phyloP scores from a whole-genome alignment of 2,888 invertebrate species.

The Steromphala cineraria region DNA sequence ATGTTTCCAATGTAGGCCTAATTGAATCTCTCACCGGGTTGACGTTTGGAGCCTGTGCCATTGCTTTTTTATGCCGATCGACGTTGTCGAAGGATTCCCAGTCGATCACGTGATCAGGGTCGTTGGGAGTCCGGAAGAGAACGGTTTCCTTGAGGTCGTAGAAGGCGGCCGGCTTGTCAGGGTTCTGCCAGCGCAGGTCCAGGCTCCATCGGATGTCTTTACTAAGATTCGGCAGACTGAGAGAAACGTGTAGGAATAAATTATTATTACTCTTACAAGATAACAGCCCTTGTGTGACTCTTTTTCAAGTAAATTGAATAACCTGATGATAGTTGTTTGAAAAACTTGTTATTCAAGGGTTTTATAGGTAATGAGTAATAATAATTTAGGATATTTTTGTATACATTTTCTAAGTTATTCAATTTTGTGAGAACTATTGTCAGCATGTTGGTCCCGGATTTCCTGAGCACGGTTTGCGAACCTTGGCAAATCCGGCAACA shows the following conservation, averaged over 20 bases:
- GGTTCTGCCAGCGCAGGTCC: slow-evolving; percentile 66
- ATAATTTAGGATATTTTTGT: no score
- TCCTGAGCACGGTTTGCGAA: no score
- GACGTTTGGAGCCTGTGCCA: neutral
- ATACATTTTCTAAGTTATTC: no score
- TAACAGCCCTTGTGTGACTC: neutral
- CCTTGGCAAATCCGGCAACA: no score
- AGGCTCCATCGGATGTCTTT: slow-evolving; percentile 67
- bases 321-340: no score
- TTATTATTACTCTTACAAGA: neutral
- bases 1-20: no score
- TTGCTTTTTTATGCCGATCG: slow-evolving; percentile 36
- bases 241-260: neutral
- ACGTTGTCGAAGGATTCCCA: slow-evolving; percentile 56
- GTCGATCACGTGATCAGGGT: slow-evolving; percentile 55
- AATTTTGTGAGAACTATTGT: no score
- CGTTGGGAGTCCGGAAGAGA: slow-evolving; percentile 54
- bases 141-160: slow-evolving; percentile 63
- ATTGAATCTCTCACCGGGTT: neutral
- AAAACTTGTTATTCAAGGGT: no score
- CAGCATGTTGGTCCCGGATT: no score
- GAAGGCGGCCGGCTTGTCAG: slow-evolving; percentile 56
- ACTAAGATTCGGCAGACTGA: slow-evolving; percentile 59
- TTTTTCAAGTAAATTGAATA: no score
- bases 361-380: no score